A percentile compares a stretch with the other conserved stretches of the same genome.
These are phyloP conservation scores for Sylvicapra grimmia DNA, from an alignment of 2,113 vertebrate species.

Conservation along the genomic window DNA sequence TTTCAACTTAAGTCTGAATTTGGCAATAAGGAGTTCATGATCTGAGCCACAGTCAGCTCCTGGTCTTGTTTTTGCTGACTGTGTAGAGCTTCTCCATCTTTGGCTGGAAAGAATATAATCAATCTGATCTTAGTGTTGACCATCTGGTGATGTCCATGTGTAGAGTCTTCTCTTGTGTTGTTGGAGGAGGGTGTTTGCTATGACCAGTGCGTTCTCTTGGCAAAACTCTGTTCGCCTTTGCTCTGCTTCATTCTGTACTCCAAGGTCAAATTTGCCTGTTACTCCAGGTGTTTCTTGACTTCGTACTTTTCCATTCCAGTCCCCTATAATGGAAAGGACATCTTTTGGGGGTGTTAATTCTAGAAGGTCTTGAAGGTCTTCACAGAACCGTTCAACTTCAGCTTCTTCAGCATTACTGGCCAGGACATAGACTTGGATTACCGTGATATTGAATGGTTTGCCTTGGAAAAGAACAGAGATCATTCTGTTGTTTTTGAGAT, in stretches of 20 bases:
- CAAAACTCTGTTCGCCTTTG: not conserved
- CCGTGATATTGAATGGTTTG: not conserved
- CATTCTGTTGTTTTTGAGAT: not conserved
- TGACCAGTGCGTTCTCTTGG: accelerated
- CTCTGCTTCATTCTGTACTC: not conserved
- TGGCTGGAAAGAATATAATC: not conserved
- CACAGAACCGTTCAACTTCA: not conserved
- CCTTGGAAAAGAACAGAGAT: not conserved
- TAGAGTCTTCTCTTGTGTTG: not conserved
- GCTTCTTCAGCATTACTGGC: not conserved
- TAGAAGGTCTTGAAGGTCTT: not conserved
- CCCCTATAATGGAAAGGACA: not conserved
- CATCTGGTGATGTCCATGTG: not conserved
- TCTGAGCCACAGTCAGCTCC: not conserved
- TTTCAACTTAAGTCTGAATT: not conserved
- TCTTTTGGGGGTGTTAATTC: not conserved
- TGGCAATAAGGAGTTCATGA: not conserved
- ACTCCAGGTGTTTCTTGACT: not conserved
- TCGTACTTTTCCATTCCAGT: not conserved
- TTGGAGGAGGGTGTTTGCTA: not conserved
- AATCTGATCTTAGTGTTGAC: not conserved
- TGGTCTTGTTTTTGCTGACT: accelerated
- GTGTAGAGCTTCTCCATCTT: not conserved
- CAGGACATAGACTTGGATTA: accelerated
- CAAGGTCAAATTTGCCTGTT: not conserved